These are phyloP conservation scores for Numenius phaeopus DNA, from an alignment of 2,797 vertebrate genomes.

Conservation along the genomic window DNA sequence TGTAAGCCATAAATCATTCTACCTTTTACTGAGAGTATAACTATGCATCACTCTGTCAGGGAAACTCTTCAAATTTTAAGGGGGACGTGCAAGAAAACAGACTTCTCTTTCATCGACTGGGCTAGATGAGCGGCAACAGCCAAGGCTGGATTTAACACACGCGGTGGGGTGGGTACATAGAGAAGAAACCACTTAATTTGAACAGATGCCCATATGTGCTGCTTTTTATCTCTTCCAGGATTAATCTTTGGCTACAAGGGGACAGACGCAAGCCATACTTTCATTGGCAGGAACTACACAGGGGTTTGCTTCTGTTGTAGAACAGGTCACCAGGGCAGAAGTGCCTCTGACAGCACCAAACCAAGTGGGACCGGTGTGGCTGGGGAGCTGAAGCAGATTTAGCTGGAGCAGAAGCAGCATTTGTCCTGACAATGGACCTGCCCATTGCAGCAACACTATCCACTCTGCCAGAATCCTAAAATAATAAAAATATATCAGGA, in stretches of 20 bases:
- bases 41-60: constrained; percentile 66
- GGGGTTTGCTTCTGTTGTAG: background rate
- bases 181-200: constrained; percentile 2
- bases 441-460: background rate
- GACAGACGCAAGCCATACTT: background rate
- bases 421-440: background rate
- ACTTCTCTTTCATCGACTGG: background rate
- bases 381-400: background rate
- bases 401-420: background rate
- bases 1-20: constrained; percentile 66
- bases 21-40: constrained; percentile 57
- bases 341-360: background rate
- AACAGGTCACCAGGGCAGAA: background rate
- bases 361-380: background rate
- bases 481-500: background rate
- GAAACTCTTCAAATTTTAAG: constrained; percentile 48
- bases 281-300: background rate
- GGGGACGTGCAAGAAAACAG: background rate
- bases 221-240: background rate
- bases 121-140: background rate
- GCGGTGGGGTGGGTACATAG: background rate
- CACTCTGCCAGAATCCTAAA: background rate
- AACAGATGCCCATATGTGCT: background rate
- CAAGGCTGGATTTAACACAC: background rate
- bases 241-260: background rate